Evolutionary conservation across 2,113 vertebrate genomes (phyloP), one percentile per base, ranked within the genome.

Genomic region (Jaculus jaculus): DNA sequence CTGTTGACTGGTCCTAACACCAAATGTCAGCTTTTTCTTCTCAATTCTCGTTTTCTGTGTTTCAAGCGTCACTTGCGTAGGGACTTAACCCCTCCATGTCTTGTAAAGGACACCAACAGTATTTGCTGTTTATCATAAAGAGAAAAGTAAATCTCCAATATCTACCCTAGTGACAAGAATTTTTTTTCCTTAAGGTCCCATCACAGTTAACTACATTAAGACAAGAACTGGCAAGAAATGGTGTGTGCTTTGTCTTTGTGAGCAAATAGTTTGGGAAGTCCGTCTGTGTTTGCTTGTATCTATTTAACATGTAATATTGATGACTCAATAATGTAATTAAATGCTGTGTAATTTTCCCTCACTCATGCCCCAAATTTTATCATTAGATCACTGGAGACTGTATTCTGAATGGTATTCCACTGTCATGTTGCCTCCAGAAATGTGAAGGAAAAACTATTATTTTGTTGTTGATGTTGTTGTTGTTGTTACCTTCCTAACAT

Each of bases 11-110:
- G 65, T 69, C 32, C 15, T 20, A 12, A 47, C 8, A 86, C 26
- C 79, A 83, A 92, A 91, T 88, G 17, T 85, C 84, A 84, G 69
- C 75, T 47, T 61, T 88, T 84, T 63, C 13, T 51, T 26, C 74
- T 73, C 2, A 42, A 61, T 86, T n/a, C 23, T 28, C 23, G 0
- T 86, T 60, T 81, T 84, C 66, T 47, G 24, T 8, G 26, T 77
- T 42, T 68, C 23, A 34, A 69, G 15, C 54, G 54, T 85, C n/a
- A 54, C 69, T 24, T 78, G 61, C 90, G n/a, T 86, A 74, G 79
- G 28, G 58, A 12, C 60, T 66, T 58, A 60, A 30, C 77, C 68
- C 42, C 20, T 81, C 47, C 42, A 3, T 39, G 0, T 51, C 12
- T 42, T 86, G 9, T 51, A 84, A 28, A 85, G 87, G 74, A 84